These are phyloP conservation scores for Garrulus glandarius DNA, from an alignment of 2,797 vertebrate genomes.

Conservation along the genomic window DNA sequence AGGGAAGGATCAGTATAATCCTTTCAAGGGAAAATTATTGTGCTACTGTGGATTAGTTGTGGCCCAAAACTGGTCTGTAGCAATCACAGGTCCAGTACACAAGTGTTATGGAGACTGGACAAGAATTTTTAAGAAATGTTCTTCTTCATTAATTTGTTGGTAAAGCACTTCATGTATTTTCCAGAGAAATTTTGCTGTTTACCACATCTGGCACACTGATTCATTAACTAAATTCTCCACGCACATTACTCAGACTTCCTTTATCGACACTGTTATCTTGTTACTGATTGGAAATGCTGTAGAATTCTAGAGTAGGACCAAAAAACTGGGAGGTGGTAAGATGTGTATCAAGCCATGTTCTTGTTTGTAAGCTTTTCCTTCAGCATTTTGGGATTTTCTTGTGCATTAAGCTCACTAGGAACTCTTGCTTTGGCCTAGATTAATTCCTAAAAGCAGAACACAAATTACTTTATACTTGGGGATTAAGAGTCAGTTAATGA, in stretches of 20 bases:
- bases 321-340: not conserved
- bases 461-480: not conserved
- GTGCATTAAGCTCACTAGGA: not conserved
- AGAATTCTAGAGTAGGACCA: not conserved
- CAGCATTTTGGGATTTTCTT: not conserved
- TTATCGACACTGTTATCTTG: not conserved
- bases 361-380: not conserved
- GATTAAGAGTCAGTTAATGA: slow-evolving; percentile 18
- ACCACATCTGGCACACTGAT: not conserved
- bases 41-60: not conserved
- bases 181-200: not conserved
- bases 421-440: not conserved
- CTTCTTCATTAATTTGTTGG: not conserved
- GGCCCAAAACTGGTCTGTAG: not conserved
- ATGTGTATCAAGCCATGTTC: not conserved
- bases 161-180: not conserved
- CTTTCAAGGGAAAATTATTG: not conserved
- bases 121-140: not conserved
- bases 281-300: not conserved
- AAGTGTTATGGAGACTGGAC: not conserved
- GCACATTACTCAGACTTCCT: not conserved
- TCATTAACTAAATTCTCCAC: not conserved
- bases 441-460: not conserved
- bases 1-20: not conserved
- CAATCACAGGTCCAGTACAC: not conserved